Conservation (phyloP, 1,140 invertebrate genomes). For the Chionoecetes opilio region DNA sequence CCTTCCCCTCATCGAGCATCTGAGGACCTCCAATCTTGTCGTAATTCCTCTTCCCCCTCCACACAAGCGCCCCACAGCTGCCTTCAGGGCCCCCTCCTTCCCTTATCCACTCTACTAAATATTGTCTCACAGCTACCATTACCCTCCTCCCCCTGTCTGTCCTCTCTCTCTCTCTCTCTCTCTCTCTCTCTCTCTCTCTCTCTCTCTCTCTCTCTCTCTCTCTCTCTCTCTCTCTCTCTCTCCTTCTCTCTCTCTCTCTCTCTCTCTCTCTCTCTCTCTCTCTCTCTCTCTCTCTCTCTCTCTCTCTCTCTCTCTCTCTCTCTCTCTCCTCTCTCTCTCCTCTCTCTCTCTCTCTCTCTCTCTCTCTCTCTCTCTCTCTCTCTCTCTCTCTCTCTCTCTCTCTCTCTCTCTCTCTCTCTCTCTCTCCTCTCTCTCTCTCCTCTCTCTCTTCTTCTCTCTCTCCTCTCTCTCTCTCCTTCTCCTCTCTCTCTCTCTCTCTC, state of each 20-base stretch:
- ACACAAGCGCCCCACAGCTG: neutral
- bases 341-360: no score
- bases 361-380: no score
- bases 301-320: no score
- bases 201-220: neutral
- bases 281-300: no score
- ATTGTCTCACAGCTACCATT: neutral
- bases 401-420: no score
- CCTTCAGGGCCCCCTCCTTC: neutral
- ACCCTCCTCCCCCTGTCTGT: neutral
- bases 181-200: slow-evolving; percentile 32
- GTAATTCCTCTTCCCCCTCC: neutral
- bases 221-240: slow-evolving; percentile 39
- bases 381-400: no score
- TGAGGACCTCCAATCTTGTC: neutral
- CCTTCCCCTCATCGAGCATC: neutral
- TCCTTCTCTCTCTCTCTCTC: neutral
- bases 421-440: no score
- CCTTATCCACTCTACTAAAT: neutral
- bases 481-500: no score
- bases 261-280: no score
- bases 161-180: neutral
- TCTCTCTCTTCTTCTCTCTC: no score
- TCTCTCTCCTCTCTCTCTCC: no score
- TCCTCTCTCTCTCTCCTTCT: no score